A percentile compares a stretch with the other conserved stretches of the same genome.
These are phyloP conservation scores for Antheraea pernyi DNA, from an alignment of 1,140 invertebrate species.

Conservation along the genomic window DNA sequence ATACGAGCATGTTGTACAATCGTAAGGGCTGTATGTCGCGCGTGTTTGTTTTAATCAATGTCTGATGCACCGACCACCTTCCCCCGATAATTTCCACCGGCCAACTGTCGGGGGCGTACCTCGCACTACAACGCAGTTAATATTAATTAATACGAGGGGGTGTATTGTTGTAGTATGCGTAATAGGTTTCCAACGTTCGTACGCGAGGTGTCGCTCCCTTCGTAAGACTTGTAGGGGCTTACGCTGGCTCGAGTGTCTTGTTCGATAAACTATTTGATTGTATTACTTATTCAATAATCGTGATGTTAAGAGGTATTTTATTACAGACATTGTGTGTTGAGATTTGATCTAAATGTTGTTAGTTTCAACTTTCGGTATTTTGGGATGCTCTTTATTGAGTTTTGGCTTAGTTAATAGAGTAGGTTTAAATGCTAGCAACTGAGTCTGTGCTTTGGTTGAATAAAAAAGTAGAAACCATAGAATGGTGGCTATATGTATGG, in stretches of 20 bases:
- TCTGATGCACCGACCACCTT: conserved; percentile 46
- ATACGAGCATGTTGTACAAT: neutral
- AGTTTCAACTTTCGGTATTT: no score
- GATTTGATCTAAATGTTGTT: no score
- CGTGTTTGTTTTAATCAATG: conserved; percentile 61
- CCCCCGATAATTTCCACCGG: conserved; percentile 50
- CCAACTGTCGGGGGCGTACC: conserved; percentile 50
- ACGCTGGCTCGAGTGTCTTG: neutral
- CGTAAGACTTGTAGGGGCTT: conserved; percentile 1
- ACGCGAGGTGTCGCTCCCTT: neutral
- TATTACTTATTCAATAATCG: neutral
- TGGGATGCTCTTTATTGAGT: no score
- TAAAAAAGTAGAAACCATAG: no score
- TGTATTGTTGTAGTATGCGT: conserved; percentile 51
- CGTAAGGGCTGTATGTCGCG: conserved; percentile 31
- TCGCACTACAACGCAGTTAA: conserved; percentile 54
- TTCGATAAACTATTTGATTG: conserved; percentile 1
- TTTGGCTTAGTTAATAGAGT: no score
- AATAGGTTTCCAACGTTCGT: conserved; percentile 36
- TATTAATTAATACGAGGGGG: conserved; percentile 68
- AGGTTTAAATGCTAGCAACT: no score
- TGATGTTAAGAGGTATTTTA: neutral
- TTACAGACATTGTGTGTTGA: neutral
- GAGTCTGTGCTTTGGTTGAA: no score
- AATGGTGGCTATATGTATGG: no score